Conservation (phyloP, 2,113 vertebrate species). For the Pterocles gutturalis region DNA sequence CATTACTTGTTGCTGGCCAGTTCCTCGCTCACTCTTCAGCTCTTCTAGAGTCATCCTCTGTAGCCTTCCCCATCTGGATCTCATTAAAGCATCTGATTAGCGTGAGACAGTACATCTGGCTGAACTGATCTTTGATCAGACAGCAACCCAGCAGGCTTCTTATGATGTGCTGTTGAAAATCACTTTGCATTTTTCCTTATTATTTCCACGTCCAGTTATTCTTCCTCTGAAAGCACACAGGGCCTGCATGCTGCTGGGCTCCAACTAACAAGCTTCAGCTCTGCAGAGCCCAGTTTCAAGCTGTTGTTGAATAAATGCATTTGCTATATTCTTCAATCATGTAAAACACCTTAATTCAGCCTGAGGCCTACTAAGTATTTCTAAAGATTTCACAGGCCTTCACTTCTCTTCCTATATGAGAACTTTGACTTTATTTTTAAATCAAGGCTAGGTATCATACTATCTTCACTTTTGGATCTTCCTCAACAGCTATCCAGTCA, state of each 20-base stretch:
- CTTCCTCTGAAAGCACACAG: accelerated
- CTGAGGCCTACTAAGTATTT: neutral
- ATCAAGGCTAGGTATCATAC: accelerated
- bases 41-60: neutral
- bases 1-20: neutral
- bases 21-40: neutral
- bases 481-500: neutral
- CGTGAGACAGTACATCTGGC: neutral
- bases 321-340: neutral
- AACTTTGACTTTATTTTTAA: neutral
- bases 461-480: neutral
- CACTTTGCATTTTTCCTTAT: neutral
- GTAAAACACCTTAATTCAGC: neutral
- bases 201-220: neutral
- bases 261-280: neutral
- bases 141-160: neutral
- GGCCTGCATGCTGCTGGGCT: neutral
- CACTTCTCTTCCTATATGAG: neutral
- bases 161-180: neutral
- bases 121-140: neutral
- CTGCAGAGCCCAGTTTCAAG: neutral
- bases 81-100: neutral
- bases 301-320: neutral
- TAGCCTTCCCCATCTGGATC: neutral
- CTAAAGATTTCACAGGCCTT: neutral